Evolutionary conservation across 2,888 invertebrate genomes (phyloP), one percentile per base, ranked within the genome.

Genomic region (Sarcophaga variegata): DNA sequence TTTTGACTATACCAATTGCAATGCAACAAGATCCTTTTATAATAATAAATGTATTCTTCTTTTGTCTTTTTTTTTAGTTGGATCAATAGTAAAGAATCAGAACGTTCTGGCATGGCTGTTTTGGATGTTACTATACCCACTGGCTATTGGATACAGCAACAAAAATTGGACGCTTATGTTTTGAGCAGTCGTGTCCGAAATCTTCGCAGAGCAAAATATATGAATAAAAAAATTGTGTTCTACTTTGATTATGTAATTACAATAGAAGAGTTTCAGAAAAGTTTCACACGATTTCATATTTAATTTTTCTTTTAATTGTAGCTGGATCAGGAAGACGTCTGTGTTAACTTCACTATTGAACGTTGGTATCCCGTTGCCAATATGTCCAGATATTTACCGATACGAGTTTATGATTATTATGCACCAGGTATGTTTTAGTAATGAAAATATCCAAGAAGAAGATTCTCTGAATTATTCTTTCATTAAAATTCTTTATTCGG

Each of bases 331-430:
- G 96, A 97, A 93, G 96, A 96, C 90, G 97, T 97, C 8, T 99
- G 99, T 92, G 96, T 99, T 12, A 97, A 97, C 94, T 97, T 98
- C 93, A 97, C 98, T 0, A 95, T 98, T 80, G 98, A 98, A 94
- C 95, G 99, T 89, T 99, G 98, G 98, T 97, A 95, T 94, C 99
- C 99, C 0, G 98, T 99, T 4, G 99, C 99, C 72, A 99, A 99
- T 94, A 97, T 98, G 97, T 98, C 99, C 0, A 95, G 98, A 69
- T 98, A 97, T 93, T 95, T 99, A 89, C 96, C 98, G 4, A 96
- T 98, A 78, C 95, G 97, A 81, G 96, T 99, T 14, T 99, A 98
- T 93, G 99, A 99, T 94, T 99, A 98, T 93, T 99, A 99, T 94
- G 97, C 98, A 79, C 99, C 99, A 91, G 98, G 98, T 98, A 93